Percentiles rank a stretch among this genome's conserved stretches.
These are phyloP conservation scores for Carapus acus DNA, from an alignment of 2,797 vertebrate species.

Conservation along the genomic window DNA sequence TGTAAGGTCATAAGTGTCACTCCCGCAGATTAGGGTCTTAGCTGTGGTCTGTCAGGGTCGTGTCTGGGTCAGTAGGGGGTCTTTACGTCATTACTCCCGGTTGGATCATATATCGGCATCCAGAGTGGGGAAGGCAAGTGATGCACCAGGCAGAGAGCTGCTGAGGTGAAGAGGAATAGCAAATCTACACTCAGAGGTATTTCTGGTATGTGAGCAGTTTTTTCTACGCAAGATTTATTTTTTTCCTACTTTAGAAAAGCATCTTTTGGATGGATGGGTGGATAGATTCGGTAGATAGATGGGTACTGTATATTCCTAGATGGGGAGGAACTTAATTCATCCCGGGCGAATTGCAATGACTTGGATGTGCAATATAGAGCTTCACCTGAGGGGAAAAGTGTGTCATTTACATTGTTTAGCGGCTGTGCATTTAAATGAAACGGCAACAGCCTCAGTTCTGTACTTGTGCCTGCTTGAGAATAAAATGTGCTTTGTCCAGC, in stretches of 20 bases:
- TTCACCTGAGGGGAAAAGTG: background rate
- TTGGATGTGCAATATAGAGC: background rate
- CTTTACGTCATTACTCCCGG: constrained; percentile 28
- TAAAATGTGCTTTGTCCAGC: constrained; percentile 28
- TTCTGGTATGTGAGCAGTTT: too few relatives aligned
- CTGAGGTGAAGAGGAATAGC: constrained; percentile 1
- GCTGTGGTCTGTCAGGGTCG: constrained; percentile 21
- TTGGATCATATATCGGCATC: constrained; percentile 21
- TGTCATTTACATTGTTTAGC: constrained; percentile 12
- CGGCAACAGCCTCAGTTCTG: constrained; percentile 12
- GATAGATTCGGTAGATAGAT: too few relatives aligned
- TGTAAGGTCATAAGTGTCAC: too few relatives aligned
- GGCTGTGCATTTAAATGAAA: constrained; percentile 16
- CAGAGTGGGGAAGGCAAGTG: constrained; percentile 5
- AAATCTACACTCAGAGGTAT: too few relatives aligned
- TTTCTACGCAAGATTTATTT: too few relatives aligned
- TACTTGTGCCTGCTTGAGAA: constrained; percentile 19
- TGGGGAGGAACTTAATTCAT: too few relatives aligned
- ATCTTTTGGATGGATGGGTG: too few relatives aligned
- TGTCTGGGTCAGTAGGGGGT: constrained; percentile 37
- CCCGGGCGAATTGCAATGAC: too few relatives aligned
- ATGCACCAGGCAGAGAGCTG: background rate
- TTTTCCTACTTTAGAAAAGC: too few relatives aligned
- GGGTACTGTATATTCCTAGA: too few relatives aligned
- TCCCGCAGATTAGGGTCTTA: constrained; percentile 17